These are phyloP conservation scores for Bellardia pandia DNA, from an alignment of 2,888 invertebrate species.

Conservation along the genomic window DNA sequence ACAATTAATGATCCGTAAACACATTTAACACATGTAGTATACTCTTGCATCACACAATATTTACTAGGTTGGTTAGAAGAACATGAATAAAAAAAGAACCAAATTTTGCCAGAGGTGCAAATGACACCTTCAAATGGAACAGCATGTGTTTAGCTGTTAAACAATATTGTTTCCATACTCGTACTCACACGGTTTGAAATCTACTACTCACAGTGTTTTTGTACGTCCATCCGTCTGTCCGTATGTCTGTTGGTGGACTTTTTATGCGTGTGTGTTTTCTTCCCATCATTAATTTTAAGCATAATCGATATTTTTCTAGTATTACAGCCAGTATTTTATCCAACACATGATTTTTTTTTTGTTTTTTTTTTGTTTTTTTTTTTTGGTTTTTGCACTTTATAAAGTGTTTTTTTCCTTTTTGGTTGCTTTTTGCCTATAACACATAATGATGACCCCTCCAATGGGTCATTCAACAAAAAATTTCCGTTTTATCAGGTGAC, in stretches of 20 bases:
- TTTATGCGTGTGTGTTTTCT: neutral
- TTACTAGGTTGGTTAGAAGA: neutral
- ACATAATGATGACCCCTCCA: constrained; percentile 16
- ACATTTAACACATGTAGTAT: constrained; percentile 29
- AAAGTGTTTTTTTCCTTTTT: neutral
- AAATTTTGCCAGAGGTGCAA: constrained; percentile 29
- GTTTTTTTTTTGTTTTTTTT: constrained; percentile 5
- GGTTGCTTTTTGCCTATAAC: neutral
- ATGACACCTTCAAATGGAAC: constrained; percentile 37
- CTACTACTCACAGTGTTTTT: constrained; percentile 5
- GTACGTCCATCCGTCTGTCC: neutral
- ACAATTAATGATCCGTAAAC: constrained; percentile 59
- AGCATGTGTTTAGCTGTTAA: constrained; percentile 33
- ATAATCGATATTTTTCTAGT: constrained; percentile 26
- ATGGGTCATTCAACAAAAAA: neutral
- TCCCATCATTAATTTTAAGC: constrained; percentile 24
- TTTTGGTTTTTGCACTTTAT: constrained; percentile 10
- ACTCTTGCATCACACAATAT: neutral
- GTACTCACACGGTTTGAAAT: neutral
- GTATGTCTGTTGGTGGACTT: neutral
- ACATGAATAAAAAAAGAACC: neutral
- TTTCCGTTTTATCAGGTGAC: constrained; percentile 21
- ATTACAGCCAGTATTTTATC: neutral
- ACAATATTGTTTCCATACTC: neutral
- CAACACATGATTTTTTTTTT: neutral